Conservation (phyloP, 2,113 vertebrate genomes). For the Clupea harengus region DNA sequence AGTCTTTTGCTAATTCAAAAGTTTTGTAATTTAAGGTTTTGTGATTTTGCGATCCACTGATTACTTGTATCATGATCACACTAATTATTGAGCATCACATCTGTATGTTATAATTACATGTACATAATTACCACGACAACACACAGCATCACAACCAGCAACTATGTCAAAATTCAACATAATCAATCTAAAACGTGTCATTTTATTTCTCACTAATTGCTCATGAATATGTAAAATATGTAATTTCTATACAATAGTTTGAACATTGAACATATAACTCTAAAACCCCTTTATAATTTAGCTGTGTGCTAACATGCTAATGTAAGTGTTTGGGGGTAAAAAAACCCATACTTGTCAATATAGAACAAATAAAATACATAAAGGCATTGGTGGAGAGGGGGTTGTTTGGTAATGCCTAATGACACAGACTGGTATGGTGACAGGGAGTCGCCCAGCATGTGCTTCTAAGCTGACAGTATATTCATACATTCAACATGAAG, state of each 20-base stretch:
- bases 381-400: neutral
- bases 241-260: neutral
- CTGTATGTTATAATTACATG: neutral
- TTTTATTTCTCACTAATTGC: slow-evolving; percentile 10
- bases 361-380: neutral
- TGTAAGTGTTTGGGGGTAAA: neutral
- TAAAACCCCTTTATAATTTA: neutral
- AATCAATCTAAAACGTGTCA: slow-evolving; percentile 5
- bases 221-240: slow-evolving; percentile 14
- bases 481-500: neutral
- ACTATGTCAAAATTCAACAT: neutral
- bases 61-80: slow-evolving; percentile 5
- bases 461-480: neutral
- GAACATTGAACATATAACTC: slow-evolving; percentile 25
- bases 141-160: neutral
- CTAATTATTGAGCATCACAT: slow-evolving; percentile 1
- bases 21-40: neutral
- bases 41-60: neutral
- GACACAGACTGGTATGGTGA: neutral
- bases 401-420: neutral
- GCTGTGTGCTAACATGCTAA: neutral
- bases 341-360: neutral
- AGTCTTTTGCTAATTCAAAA: neutral
- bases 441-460: neutral
- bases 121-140: slow-evolving; percentile 8